These are phyloP conservation scores for Podocnemis expansa DNA, from an alignment of 2,113 vertebrate genomes.

Conservation along the genomic window DNA sequence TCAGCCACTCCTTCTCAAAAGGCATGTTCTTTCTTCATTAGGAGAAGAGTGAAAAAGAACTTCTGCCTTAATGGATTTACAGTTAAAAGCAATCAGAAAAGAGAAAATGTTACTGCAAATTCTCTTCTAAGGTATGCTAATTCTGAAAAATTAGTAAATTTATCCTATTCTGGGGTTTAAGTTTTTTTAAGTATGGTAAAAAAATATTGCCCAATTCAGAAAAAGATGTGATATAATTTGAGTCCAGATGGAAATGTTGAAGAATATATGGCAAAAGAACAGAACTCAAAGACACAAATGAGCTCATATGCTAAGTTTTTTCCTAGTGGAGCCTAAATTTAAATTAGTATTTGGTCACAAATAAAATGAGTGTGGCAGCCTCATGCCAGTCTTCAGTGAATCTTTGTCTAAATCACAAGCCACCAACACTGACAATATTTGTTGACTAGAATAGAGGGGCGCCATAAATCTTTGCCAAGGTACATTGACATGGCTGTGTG, in stretches of 20 bases:
- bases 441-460: background rate
- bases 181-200: background rate
- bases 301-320: background rate
- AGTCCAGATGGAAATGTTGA: background rate
- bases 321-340: background rate
- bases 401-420: background rate
- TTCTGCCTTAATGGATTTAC: background rate
- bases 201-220: background rate
- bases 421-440: background rate
- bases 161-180: background rate
- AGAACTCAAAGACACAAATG: background rate
- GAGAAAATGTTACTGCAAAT: constrained; percentile 10
- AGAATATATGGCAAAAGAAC: background rate
- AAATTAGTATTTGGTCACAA: background rate
- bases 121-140: background rate
- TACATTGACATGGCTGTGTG: background rate
- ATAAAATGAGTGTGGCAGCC: background rate
- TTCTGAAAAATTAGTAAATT: accelerated
- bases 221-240: background rate
- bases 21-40: constrained; percentile 1
- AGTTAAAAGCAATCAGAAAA: constrained; percentile 16
- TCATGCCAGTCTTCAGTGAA: background rate
- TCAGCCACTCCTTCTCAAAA: constrained; percentile 19
- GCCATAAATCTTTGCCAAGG: background rate
- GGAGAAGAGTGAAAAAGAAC: background rate